Conservation (phyloP, 2,888 invertebrate species). For the Stratiomys singularior region DNA sequence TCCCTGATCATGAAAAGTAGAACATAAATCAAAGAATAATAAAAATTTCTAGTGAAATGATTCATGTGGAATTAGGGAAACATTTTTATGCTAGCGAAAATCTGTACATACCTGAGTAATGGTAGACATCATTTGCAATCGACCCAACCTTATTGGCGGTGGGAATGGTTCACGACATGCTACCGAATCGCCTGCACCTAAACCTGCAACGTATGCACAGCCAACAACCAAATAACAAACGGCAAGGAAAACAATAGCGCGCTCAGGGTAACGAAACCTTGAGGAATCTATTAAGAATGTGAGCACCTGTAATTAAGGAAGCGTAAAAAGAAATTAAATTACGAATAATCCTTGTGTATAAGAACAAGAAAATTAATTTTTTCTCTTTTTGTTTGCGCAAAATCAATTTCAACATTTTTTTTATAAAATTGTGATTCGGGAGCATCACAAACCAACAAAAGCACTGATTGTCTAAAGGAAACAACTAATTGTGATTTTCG, state of each 20-base stretch:
- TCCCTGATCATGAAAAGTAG: slow-evolving; percentile 59
- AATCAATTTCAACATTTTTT: too few relatives aligned
- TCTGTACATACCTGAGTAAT: slow-evolving; percentile 82
- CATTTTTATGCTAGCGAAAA: too few relatives aligned
- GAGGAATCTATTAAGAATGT: slow-evolving; percentile 96
- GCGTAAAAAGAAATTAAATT: not conserved
- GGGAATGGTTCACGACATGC: slow-evolving; percentile 85
- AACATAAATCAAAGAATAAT: not conserved
- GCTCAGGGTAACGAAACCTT: slow-evolving; percentile 96
- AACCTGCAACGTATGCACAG: slow-evolving; percentile 88
- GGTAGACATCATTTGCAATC: slow-evolving; percentile 80
- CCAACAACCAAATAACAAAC: slow-evolving; percentile 96
- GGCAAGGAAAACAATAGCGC: slow-evolving; percentile 96
- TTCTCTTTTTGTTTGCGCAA: too few relatives aligned
- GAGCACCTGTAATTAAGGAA: slow-evolving; percentile 69
- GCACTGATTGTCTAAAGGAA: too few relatives aligned
- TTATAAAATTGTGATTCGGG: too few relatives aligned
- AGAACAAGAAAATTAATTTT: too few relatives aligned
- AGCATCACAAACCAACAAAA: too few relatives aligned
- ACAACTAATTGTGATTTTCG: too few relatives aligned
- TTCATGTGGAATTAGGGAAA: not conserved
- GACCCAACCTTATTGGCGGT: slow-evolving; percentile 75
- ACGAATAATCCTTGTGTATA: too few relatives aligned
- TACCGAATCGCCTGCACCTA: slow-evolving; percentile 83
- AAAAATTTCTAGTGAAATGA: not conserved